Evolutionary conservation across 2,797 vertebrate species (phyloP).

Genomic region (Alfaro cultratus): DNA sequence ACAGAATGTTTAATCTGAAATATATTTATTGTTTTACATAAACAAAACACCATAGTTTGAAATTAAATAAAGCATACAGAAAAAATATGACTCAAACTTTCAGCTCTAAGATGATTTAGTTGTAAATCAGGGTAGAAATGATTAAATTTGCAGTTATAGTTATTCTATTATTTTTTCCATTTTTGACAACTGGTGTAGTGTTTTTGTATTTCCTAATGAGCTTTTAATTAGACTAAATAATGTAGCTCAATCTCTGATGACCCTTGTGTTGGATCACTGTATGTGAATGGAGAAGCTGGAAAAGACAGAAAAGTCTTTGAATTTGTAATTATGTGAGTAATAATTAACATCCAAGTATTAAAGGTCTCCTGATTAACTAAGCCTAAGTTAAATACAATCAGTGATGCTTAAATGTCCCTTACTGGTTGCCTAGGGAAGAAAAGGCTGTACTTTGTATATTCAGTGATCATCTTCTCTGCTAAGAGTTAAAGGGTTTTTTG

Average conservation of each 20-base stretch:
- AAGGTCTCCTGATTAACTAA: not conserved
- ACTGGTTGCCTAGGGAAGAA: not conserved
- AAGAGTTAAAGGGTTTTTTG: not conserved
- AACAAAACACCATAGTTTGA: not conserved
- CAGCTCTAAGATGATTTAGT: not conserved
- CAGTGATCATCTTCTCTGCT: not conserved
- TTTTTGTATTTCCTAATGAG: not conserved
- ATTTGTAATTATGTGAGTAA: not conserved
- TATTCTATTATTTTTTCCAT: not conserved
- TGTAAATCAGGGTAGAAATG: not conserved
- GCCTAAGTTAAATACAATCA: not conserved
- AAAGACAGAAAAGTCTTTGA: not conserved
- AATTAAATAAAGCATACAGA: not conserved
- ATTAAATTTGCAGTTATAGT: not conserved
- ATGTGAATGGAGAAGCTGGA: not conserved
- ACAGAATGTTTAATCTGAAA: not conserved
- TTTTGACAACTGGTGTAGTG: not conserved
- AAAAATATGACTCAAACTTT: not conserved
- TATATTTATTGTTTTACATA: not conserved
- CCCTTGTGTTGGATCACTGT: not conserved
- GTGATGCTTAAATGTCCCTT: not conserved
- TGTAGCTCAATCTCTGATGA: not conserved
- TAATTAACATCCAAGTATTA: not conserved
- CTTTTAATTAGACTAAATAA: not conserved
- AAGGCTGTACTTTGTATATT: not conserved